Conservation (phyloP, 2,113 vertebrate genomes). For the Dicrurus megarhynchus region DNA sequence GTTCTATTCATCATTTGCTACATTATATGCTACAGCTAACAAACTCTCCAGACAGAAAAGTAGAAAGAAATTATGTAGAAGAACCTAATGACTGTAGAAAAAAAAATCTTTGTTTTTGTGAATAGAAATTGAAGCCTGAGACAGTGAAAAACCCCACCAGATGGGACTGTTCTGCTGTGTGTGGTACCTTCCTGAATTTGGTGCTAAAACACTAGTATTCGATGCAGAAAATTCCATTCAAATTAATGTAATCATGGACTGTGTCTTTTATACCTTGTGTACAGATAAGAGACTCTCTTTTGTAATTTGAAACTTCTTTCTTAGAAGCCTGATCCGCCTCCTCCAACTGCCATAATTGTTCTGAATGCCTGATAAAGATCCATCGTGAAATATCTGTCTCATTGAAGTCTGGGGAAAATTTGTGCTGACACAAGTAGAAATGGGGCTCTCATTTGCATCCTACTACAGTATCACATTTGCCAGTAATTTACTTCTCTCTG, state of each 20-base stretch:
- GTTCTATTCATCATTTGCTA: background rate
- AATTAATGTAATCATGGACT: background rate
- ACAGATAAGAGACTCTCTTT: background rate
- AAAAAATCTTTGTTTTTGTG: background rate
- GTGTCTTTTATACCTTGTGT: background rate
- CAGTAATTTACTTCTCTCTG: background rate
- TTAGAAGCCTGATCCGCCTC: background rate
- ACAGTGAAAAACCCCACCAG: background rate
- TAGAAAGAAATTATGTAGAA: background rate
- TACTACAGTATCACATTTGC: background rate
- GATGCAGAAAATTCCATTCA: background rate
- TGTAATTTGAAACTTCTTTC: constrained; percentile 24
- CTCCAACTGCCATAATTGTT: background rate
- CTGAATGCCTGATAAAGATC: constrained; percentile 10
- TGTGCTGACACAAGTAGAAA: constrained; percentile 9
- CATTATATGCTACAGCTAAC: background rate
- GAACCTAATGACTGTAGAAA: background rate
- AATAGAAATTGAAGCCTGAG: background rate
- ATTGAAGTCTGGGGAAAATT: background rate
- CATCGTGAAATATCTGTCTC: background rate
- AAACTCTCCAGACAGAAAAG: background rate
- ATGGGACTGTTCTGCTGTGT: background rate
- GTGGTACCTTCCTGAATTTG: background rate
- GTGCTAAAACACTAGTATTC: background rate
- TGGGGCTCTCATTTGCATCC: background rate